Conservation (phyloP, 2,113 vertebrate genomes). For the Corythornis cristatus region DNA sequence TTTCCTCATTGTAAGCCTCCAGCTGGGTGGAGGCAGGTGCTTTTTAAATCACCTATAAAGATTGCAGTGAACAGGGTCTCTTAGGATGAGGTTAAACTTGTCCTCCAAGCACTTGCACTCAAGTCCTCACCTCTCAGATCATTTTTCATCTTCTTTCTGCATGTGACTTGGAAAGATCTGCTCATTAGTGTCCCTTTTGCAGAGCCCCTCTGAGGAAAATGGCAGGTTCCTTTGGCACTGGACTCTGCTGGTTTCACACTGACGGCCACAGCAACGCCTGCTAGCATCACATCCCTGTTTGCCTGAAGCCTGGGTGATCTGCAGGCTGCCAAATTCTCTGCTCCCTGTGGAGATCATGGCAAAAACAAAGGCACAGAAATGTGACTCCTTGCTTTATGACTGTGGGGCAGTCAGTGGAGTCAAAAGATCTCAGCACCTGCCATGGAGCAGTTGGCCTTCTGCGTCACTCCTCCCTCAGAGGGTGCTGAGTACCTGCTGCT, state of each 20-base stretch:
- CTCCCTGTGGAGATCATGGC: not conserved
- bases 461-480: not conserved
- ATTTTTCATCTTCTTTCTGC: not conserved
- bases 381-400: not conserved
- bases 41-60: conserved; percentile 21
- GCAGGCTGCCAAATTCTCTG: not conserved
- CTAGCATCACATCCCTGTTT: not conserved
- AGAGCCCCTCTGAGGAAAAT: not conserved
- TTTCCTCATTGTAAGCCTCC: not conserved
- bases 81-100: not conserved
- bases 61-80: not conserved
- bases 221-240: not conserved
- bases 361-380: not conserved
- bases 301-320: not conserved
- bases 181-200: conserved; percentile 10
- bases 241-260: not conserved
- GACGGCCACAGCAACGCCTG: not conserved
- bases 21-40: conserved; percentile 23
- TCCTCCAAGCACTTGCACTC: conserved; percentile 6
- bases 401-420: not conserved
- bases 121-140: not conserved
- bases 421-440: not conserved
- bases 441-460: conserved; percentile 4
- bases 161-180: not conserved
- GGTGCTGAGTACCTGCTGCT: not conserved